These are phyloP conservation scores for Rhinatrema bivittatum DNA, from an alignment of 2,797 vertebrate species.

Conservation along the genomic window DNA sequence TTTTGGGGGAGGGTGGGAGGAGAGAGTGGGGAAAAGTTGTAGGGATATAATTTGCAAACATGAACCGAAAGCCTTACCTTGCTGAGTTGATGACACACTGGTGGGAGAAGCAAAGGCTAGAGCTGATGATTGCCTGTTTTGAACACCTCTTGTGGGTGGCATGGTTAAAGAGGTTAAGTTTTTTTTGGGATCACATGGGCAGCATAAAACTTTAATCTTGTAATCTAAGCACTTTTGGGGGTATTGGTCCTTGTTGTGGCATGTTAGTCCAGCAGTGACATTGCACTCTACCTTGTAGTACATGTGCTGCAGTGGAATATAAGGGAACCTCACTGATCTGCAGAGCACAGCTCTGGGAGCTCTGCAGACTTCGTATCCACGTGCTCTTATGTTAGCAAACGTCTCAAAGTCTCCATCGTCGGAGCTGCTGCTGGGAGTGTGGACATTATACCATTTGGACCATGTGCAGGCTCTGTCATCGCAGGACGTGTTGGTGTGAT, in stretches of 20 bases:
- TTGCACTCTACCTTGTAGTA: constrained; percentile 45
- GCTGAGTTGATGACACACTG: too few species aligned
- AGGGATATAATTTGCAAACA: too few species aligned
- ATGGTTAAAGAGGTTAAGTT: too few species aligned
- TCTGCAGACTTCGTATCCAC: constrained; percentile 34
- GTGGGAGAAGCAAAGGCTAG: too few species aligned
- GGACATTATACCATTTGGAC: constrained; percentile 49
- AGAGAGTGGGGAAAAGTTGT: too few species aligned
- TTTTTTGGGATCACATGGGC: too few species aligned
- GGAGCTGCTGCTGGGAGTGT: constrained; percentile 7
- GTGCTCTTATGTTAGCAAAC: constrained; percentile 17
- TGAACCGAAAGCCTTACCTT: too few species aligned
- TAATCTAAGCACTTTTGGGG: constrained; percentile 43
- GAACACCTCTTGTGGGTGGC: too few species aligned
- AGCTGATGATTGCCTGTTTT: too few species aligned
- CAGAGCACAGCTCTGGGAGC: constrained; percentile 20
- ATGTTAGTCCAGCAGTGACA: constrained; percentile 29
- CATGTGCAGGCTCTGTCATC: constrained; percentile 40
- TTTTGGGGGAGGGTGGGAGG: too few species aligned
- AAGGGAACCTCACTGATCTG: constrained; percentile 17
- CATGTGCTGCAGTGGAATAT: neutral
- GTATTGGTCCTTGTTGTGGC: constrained; percentile 43
- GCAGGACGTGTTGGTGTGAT: constrained; percentile 43
- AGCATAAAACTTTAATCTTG: constrained; percentile 43
- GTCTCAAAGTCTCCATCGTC: constrained; percentile 54